Percentiles rank a stretch among this genome's conserved stretches.
Evolutionary conservation across 2,888 invertebrate species (phyloP).

Genomic region (Sericinus montela): DNA sequence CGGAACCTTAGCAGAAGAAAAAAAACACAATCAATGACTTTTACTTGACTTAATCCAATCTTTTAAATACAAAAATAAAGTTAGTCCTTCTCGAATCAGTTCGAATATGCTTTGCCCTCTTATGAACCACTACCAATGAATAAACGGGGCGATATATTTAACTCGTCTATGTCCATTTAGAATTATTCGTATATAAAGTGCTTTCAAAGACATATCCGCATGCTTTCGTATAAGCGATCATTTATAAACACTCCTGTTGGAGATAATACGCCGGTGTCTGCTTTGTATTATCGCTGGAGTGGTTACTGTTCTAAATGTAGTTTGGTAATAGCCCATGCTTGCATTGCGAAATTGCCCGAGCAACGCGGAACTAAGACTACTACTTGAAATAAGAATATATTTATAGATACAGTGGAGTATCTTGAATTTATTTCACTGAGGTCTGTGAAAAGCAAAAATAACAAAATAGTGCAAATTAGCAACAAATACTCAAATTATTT

Average conservation of each 20-base stretch:
- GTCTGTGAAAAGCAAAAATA: no score
- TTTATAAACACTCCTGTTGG: conserved; percentile 27
- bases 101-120: no score
- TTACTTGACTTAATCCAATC: no score
- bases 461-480: no score
- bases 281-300: conserved; percentile 49
- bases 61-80: no score
- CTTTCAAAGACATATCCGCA: conserved; percentile 6
- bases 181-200: conserved; percentile 3
- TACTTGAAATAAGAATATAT: not conserved
- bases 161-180: no score
- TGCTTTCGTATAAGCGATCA: conserved; percentile 11
- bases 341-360: conserved; percentile 30
- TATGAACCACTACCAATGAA: no score
- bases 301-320: conserved; percentile 47
- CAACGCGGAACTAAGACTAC: conserved; percentile 16
- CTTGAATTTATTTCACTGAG: not conserved
- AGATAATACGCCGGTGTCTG: conserved; percentile 37
- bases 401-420: not conserved
- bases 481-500: not conserved
- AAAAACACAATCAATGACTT: no score
- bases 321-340: conserved; percentile 33
- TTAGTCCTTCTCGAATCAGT: no score
- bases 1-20: no score
- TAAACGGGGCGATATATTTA: no score